Percentiles rank a stretch among this genome's conserved stretches.
These are phyloP conservation scores for Masticophis lateralis DNA, from an alignment of 2,797 vertebrate species.

Conservation along the genomic window DNA sequence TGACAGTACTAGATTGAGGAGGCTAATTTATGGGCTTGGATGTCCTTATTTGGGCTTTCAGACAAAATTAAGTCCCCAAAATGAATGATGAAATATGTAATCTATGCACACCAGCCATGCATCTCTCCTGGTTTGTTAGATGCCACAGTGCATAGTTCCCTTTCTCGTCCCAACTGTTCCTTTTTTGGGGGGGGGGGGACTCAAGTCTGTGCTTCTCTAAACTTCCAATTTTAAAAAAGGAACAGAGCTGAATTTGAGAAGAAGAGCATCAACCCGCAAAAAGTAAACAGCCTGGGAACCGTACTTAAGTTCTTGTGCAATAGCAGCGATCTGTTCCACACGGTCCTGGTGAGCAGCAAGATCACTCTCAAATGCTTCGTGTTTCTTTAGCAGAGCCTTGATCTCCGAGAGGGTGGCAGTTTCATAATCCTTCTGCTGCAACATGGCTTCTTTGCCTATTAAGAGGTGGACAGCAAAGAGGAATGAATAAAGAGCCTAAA, in stretches of 20 bases:
- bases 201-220: background rate
- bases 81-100: background rate
- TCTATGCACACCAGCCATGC: background rate
- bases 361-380: constrained; percentile 97
- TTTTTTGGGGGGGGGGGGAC: constrained; percentile 2
- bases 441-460: constrained; percentile 91
- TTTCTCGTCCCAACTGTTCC: background rate
- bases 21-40: background rate
- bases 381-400: constrained; percentile 96
- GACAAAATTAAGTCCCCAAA: background rate
- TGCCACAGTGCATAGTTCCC: background rate
- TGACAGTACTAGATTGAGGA: background rate
- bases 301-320: constrained; percentile 96
- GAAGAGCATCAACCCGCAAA: background rate
- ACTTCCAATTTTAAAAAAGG: background rate
- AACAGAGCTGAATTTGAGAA: constrained; percentile 21
- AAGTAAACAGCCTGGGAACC: background rate
- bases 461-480: constrained; percentile 53
- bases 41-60: background rate
- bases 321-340: constrained; percentile 97
- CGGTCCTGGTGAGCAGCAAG: constrained; percentile 97
- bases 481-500: constrained; percentile 20
- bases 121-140: background rate
- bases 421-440: constrained; percentile 91
- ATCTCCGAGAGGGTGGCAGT: constrained; percentile 92